Evolutionary conservation across 2,797 vertebrate species (phyloP).

Genomic region (Melanotaenia boesemani): DNA sequence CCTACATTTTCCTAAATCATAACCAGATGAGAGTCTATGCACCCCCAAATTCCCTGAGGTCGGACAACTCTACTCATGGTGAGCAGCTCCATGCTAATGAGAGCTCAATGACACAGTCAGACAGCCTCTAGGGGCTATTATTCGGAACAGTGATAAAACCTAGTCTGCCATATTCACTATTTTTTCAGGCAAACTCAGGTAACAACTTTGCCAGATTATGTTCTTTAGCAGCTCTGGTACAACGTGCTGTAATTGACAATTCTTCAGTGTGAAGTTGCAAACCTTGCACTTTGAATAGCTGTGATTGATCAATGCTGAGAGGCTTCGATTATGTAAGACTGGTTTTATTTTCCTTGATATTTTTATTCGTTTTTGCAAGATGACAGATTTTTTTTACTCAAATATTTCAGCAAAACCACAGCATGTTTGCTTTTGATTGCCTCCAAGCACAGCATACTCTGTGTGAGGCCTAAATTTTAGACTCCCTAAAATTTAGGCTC

Average conservation of each 20-base stretch:
- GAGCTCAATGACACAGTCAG: constrained; percentile 38
- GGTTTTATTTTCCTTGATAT: constrained; percentile 69
- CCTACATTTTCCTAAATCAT: constrained; percentile 82
- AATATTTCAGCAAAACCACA: constrained; percentile 57
- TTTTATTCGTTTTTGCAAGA: constrained; percentile 52
- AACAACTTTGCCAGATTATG: constrained; percentile 44
- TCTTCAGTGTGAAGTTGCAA: constrained; percentile 58
- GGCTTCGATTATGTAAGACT: constrained; percentile 62
- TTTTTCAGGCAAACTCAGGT: constrained; percentile 29
- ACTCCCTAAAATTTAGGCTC: constrained; percentile 14
- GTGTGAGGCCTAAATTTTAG: constrained; percentile 60
- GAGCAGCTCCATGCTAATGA: constrained; percentile 61
- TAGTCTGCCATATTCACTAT: constrained; percentile 24
- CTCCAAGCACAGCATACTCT: constrained; percentile 46
- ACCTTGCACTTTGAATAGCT: constrained; percentile 68
- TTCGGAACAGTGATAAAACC: constrained; percentile 43
- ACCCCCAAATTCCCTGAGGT: constrained; percentile 50
- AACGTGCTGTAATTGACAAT: constrained; percentile 30
- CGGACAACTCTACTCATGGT: constrained; percentile 38
- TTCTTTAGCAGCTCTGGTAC: constrained; percentile 58
- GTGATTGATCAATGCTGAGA: constrained; percentile 64
- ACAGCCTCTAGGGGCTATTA: constrained; percentile 30
- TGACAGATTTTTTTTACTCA: constrained; percentile 76
- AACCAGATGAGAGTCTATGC: constrained; percentile 85
- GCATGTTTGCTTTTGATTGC: constrained; percentile 48